Conservation (phyloP, 2,888 invertebrate genomes). For the Microctonus brassicae region DNA sequence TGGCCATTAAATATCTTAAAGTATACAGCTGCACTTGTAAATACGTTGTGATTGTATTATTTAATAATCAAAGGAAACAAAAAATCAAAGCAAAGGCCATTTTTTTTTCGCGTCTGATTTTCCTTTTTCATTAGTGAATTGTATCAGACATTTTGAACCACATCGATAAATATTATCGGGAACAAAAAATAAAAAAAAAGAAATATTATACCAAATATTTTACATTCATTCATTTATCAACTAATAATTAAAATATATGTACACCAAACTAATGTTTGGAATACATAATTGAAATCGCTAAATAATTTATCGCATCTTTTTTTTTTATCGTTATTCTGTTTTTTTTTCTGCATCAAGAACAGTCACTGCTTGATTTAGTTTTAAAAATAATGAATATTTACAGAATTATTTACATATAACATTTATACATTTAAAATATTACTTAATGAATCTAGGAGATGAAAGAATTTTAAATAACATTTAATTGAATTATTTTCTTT, state of each 20-base stretch:
- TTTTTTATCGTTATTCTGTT: background rate
- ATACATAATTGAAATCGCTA: slow-evolving; percentile 45
- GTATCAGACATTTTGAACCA: background rate
- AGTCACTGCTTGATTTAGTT: slow-evolving; percentile 36
- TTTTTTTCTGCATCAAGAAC: slow-evolving; percentile 8
- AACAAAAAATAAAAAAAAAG: background rate
- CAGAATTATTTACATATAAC: slow-evolving; percentile 47
- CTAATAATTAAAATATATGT: background rate
- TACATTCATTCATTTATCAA: slow-evolving; percentile 16
- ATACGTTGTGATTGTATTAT: slow-evolving; percentile 11
- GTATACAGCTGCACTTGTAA: slow-evolving; percentile 23
- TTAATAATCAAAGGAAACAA: slow-evolving; percentile 1
- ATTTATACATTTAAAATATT: slow-evolving; percentile 44
- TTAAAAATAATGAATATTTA: slow-evolving; percentile 42
- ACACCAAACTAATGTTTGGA: background rate
- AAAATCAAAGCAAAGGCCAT: slow-evolving; percentile 10
- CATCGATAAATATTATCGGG: background rate
- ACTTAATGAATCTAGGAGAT: slow-evolving; percentile 32
- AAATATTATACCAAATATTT: background rate
- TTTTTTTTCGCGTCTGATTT: background rate
- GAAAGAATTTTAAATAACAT: slow-evolving; percentile 44
- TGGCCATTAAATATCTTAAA: slow-evolving; percentile 12
- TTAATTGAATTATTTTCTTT: slow-evolving; percentile 36
- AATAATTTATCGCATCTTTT: slow-evolving; percentile 44
- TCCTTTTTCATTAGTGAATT: background rate